These are phyloP conservation scores for Lepidotrigona ventralis DNA, from an alignment of 1,140 invertebrate genomes.

Conservation along the genomic window DNA sequence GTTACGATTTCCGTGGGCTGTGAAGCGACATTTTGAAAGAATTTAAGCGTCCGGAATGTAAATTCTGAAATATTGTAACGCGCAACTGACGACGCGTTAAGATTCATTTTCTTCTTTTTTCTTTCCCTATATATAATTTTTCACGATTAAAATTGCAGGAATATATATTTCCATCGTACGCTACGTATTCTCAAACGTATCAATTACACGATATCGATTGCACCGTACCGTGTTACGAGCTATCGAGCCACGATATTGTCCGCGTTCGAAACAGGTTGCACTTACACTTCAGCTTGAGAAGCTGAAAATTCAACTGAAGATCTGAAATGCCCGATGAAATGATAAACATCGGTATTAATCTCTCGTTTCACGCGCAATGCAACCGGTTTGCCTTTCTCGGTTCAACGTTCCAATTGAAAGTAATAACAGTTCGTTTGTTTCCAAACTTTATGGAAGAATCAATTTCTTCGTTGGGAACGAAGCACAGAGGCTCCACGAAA, in stretches of 20 bases:
- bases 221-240: background rate
- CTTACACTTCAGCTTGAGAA: background rate
- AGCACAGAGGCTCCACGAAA: too few species aligned
- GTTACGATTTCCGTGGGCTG: background rate
- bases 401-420: background rate
- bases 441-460: background rate
- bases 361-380: too few species aligned
- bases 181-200: constrained; percentile 29
- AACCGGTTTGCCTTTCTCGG: background rate
- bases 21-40: background rate
- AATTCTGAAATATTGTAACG: too few species aligned
- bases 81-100: too few species aligned
- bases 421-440: background rate
- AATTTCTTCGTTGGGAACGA: background rate
- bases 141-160: background rate
- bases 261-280: background rate
- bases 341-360: too few species aligned
- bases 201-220: constrained; percentile 4
- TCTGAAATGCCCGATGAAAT: too few species aligned
- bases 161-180: constrained; percentile 5
- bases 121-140: too few species aligned
- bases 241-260: background rate
- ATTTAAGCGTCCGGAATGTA: too few species aligned
- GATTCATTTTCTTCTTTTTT: too few species aligned
- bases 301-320: too few species aligned